Evolutionary conservation across 2,797 vertebrate species (phyloP).

Genomic region (Aythya fuligula): DNA sequence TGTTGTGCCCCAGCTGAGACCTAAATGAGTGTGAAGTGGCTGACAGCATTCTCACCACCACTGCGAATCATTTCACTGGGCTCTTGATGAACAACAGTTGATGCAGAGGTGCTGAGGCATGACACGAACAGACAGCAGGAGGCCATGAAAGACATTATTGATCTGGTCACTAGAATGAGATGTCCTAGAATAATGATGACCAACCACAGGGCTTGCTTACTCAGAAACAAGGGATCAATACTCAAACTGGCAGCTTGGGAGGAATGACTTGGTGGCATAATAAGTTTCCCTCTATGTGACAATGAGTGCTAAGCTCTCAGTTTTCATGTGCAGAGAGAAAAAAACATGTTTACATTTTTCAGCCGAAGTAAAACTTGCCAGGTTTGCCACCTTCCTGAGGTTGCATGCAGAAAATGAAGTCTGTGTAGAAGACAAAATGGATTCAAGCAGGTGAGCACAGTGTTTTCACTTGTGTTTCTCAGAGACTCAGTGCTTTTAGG

Average conservation of each 20-base stretch:
- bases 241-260: neutral
- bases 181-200: neutral
- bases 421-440: neutral
- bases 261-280: neutral
- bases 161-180: neutral
- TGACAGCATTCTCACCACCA: constrained; percentile 13
- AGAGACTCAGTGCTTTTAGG: neutral
- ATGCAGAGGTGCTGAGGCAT: neutral
- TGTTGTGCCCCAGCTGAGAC: neutral
- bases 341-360: neutral
- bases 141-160: neutral
- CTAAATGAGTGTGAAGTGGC: constrained; percentile 37
- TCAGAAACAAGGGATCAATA: constrained; percentile 26
- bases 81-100: constrained; percentile 21
- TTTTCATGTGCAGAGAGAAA: neutral
- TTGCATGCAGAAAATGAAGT: neutral
- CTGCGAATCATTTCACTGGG: neutral
- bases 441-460: neutral
- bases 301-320: neutral
- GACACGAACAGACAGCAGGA: neutral
- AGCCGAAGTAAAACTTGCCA: neutral
- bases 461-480: neutral
- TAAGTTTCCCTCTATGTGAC: neutral
- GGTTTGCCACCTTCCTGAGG: neutral
- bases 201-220: neutral